Evolutionary conservation across 2,113 vertebrate species (phyloP).

Genomic region (Ageneiosus marmoratus): DNA sequence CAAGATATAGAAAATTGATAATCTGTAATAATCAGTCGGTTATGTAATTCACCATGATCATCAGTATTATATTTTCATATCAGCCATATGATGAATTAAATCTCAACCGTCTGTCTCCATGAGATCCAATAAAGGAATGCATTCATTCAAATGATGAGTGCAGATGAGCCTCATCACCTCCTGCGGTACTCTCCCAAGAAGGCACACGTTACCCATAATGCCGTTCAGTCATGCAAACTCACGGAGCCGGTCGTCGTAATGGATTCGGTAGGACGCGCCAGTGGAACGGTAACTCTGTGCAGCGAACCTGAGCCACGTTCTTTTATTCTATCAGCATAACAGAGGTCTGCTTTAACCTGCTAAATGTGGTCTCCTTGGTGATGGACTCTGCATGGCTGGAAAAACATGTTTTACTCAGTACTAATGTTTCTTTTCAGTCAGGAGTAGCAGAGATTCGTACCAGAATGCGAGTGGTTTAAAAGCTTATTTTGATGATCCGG

Average conservation of each 20-base stretch:
- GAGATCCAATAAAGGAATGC: neutral
- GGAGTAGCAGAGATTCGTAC: neutral
- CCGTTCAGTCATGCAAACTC: slow-evolving; percentile 11
- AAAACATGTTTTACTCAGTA: neutral
- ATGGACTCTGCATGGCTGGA: neutral
- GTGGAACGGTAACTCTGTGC: neutral
- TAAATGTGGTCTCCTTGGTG: neutral
- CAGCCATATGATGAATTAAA: neutral
- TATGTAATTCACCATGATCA: too few relatives aligned
- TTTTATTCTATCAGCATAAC: neutral
- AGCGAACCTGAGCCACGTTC: neutral
- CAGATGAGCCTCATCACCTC: neutral
- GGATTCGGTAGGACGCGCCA: neutral
- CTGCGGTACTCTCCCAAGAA: neutral
- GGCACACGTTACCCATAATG: neutral
- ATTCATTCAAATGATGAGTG: neutral
- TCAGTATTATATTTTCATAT: neutral
- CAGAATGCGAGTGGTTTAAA: neutral
- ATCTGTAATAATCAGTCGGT: too few relatives aligned
- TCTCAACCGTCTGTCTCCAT: neutral
- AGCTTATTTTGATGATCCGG: too few relatives aligned
- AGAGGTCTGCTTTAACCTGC: neutral
- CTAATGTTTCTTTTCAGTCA: slow-evolving; percentile 9
- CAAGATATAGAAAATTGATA: too few relatives aligned
- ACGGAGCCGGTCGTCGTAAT: neutral